A percentile compares a stretch with the other conserved stretches of the same genome.
phyloP scores from a whole-genome alignment of 2,113 vertebrate species.

The Periophthalmus modestus region DNA sequence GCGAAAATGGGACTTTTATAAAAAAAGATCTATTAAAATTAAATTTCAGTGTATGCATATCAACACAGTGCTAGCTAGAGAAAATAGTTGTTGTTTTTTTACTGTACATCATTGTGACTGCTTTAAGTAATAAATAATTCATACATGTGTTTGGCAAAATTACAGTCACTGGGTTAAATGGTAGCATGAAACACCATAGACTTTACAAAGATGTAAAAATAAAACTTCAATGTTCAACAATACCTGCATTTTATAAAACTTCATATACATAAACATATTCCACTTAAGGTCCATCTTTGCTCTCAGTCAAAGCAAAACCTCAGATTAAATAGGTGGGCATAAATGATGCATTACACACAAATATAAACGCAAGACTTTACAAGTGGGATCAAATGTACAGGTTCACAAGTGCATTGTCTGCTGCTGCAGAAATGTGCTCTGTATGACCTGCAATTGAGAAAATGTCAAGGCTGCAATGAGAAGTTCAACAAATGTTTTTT shows the following conservation, averaged over 20 bases:
- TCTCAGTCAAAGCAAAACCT: constrained; percentile 45
- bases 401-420: constrained; percentile 34
- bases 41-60: constrained; percentile 4
- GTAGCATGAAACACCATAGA: constrained; percentile 38
- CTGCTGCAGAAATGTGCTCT: constrained; percentile 21
- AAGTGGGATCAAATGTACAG: constrained; percentile 40
- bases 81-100: constrained; percentile 14
- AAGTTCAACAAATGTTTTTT: neutral
- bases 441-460: constrained; percentile 23
- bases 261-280: constrained; percentile 64
- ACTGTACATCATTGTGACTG: constrained; percentile 51
- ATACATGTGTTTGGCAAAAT: constrained; percentile 43
- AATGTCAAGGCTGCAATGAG: constrained; percentile 20
- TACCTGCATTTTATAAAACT: constrained; percentile 53
- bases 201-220: constrained; percentile 55
- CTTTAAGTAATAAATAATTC: constrained; percentile 68
- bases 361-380: constrained; percentile 30
- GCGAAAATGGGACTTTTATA: constrained; percentile 19
- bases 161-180: constrained; percentile 51
- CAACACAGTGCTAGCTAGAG: constrained; percentile 15
- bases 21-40: neutral
- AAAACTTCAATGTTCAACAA: constrained; percentile 42
- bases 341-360: constrained; percentile 48
- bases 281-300: constrained; percentile 46
- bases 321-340: constrained; percentile 50